A percentile compares a stretch with the other conserved stretches of the same genome.
These are phyloP conservation scores for Accipiter cooperii DNA, from an alignment of 2,113 vertebrate species.

Conservation along the genomic window DNA sequence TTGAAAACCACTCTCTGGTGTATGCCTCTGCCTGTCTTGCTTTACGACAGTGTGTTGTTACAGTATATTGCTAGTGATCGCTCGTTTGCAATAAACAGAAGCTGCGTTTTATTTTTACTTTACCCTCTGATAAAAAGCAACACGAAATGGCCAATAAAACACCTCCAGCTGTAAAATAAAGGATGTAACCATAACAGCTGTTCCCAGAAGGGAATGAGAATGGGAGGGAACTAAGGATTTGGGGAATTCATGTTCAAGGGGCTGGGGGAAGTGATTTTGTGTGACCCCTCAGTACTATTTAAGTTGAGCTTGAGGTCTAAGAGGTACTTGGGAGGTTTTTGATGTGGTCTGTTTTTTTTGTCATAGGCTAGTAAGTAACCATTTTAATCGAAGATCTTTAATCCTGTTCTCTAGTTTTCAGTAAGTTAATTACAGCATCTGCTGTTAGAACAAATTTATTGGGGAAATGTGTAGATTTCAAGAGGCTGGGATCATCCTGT, in stretches of 20 bases:
- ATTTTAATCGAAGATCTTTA: fast-evolving
- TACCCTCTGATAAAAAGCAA: not conserved
- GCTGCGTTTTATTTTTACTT: not conserved
- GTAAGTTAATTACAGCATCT: not conserved
- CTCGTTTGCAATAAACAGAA: not conserved
- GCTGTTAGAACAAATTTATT: too few species aligned
- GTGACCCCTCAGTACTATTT: not conserved
- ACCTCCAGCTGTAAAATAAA: not conserved
- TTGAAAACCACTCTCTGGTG: not conserved
- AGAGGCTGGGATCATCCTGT: not conserved
- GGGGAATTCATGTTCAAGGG: not conserved
- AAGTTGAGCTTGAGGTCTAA: not conserved
- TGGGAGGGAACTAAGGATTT: not conserved
- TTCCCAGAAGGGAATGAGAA: not conserved
- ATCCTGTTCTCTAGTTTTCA: not conserved
- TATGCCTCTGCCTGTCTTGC: not conserved
- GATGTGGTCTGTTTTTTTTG: not conserved
- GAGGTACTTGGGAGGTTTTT: not conserved
- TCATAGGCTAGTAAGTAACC: not conserved
- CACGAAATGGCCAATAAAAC: not conserved
- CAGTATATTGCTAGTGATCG: not conserved
- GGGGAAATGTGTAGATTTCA: not conserved
- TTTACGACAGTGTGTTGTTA: fast-evolving
- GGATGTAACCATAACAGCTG: not conserved
- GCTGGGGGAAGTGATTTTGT: not conserved